Evolutionary conservation across 1,140 invertebrate genomes (phyloP).

Genomic region (Drosophila kikkawai): DNA sequence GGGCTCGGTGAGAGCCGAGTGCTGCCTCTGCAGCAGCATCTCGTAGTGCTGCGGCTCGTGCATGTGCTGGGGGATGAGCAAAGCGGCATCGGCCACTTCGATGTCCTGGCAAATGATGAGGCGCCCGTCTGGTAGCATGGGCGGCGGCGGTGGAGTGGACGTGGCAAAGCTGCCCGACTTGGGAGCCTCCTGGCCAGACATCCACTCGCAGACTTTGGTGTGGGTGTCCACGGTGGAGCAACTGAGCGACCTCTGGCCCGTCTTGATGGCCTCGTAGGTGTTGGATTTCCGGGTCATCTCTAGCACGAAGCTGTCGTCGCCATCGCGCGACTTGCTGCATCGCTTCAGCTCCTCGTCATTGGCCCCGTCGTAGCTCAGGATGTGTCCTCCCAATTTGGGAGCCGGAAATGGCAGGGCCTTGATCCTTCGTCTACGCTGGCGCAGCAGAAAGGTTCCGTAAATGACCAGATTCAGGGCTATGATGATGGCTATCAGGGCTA

Average conservation of each 20-base stretch:
- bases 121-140: slow-evolving; percentile 86
- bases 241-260: slow-evolving; percentile 86
- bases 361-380: slow-evolving; percentile 79
- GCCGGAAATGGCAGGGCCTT: slow-evolving; percentile 49
- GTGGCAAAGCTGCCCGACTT: slow-evolving; percentile 81
- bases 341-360: slow-evolving; percentile 84
- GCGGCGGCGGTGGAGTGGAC: slow-evolving; percentile 86
- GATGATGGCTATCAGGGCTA: slow-evolving; percentile 92
- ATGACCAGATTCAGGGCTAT: slow-evolving; percentile 91
- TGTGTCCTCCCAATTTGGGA: slow-evolving; percentile 74
- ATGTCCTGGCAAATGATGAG: slow-evolving; percentile 84
- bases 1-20: slow-evolving; percentile 74
- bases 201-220: slow-evolving; percentile 94
- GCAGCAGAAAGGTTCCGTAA: slow-evolving; percentile 72
- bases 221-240: slow-evolving; percentile 93
- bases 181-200: slow-evolving; percentile 88
- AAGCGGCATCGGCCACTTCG: slow-evolving; percentile 70
- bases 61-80: slow-evolving; percentile 73
- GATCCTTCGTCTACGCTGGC: slow-evolving; percentile 66
- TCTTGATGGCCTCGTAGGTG: slow-evolving; percentile 87
- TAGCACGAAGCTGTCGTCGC: slow-evolving; percentile 81
- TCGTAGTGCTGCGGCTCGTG: slow-evolving; percentile 69
- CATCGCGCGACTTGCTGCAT: slow-evolving; percentile 75
- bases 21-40: slow-evolving; percentile 69
- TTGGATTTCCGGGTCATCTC: slow-evolving; percentile 84